A percentile compares a stretch with the other conserved stretches of the same genome.
These are phyloP conservation scores for Diphyllodes magnificus DNA, from an alignment of 2,113 vertebrate genomes.

Conservation along the genomic window DNA sequence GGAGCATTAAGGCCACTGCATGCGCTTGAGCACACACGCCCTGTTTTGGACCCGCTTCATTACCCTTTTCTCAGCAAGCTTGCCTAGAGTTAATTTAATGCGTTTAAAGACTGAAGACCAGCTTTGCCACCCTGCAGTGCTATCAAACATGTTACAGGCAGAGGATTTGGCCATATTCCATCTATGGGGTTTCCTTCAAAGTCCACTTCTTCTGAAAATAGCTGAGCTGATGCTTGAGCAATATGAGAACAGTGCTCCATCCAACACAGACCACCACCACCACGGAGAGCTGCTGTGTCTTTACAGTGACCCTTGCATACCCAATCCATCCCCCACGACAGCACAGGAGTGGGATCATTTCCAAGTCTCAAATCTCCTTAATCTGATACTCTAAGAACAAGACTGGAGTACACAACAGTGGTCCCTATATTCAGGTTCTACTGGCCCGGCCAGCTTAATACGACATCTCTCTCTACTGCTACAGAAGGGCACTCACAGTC, in stretches of 20 bases:
- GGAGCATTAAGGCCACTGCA: not conserved
- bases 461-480: rapidly evolving
- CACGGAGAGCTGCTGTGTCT: not conserved
- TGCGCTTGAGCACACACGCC: not conserved
- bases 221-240: not conserved
- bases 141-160: not conserved
- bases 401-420: not conserved
- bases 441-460: not conserved
- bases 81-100: not conserved
- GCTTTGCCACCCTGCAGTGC: not conserved
- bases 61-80: not conserved
- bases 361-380: not conserved
- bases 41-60: not conserved
- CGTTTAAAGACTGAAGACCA: not conserved
- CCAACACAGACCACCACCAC: not conserved
- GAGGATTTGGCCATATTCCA: not conserved
- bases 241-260: not conserved
- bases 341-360: not conserved
- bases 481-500: not conserved
- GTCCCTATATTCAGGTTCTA: not conserved
- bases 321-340: not conserved
- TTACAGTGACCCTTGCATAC: not conserved
- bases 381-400: not conserved
- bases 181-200: not conserved
- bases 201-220: not conserved